A percentile compares a stretch with the other conserved stretches of the same genome.
phyloP scores from a whole-genome alignment of 2,113 vertebrate genomes.

The Centropristis striata region DNA sequence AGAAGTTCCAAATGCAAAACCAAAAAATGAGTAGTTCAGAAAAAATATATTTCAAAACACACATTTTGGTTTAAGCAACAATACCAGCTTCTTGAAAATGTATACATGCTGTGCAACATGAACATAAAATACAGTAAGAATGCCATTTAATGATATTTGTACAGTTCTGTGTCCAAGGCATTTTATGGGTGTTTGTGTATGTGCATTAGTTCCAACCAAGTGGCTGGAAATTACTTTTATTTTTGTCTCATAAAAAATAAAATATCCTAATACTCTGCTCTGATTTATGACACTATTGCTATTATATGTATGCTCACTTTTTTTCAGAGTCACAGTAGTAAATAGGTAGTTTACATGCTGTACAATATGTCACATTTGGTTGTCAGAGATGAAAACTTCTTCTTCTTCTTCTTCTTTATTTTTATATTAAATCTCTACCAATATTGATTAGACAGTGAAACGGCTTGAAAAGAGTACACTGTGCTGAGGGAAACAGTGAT shows the following conservation, averaged over 20 bases:
- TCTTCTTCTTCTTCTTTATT: too few relatives aligned
- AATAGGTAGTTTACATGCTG: slow-evolving; percentile 33
- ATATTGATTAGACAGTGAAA: slow-evolving; percentile 22
- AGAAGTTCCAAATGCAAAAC: neutral
- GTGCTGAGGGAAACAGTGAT: slow-evolving; percentile 2
- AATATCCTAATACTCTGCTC: neutral
- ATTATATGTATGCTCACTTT: neutral
- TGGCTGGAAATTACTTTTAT: neutral
- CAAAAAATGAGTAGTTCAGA: neutral
- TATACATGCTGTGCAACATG: neutral
- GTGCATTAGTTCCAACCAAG: too few relatives aligned
- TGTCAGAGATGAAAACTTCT: neutral
- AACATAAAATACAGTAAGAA: slow-evolving; percentile 17
- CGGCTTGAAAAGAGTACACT: neutral
- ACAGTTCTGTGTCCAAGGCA: slow-evolving; percentile 38
- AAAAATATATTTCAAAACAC: neutral
- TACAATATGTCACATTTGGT: neutral
- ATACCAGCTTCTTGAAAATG: neutral
- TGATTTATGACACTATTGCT: slow-evolving; percentile 27
- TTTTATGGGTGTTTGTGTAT: slow-evolving; percentile 3
- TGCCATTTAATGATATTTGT: slow-evolving; percentile 3
- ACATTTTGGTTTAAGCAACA: slow-evolving; percentile 13
- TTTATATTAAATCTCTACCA: neutral
- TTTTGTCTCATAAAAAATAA: neutral
- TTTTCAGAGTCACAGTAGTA: slow-evolving; percentile 30